These are phyloP conservation scores for Podarcis siculus DNA, from an alignment of 2,797 vertebrate species.

Conservation along the genomic window DNA sequence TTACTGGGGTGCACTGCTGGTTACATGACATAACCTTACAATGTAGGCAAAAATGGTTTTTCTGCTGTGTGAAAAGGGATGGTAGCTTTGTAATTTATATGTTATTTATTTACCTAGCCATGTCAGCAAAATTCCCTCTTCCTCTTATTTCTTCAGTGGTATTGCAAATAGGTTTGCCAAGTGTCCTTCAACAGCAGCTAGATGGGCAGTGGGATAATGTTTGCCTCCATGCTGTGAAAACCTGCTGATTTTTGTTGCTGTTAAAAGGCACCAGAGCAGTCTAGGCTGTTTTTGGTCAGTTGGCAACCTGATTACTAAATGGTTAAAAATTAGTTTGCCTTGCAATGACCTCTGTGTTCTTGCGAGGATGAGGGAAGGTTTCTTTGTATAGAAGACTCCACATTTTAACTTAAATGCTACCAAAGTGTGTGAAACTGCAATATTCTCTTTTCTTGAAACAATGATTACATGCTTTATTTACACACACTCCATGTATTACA, in stretches of 20 bases:
- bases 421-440: slow-evolving; percentile 56
- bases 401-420: slow-evolving; percentile 11
- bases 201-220: neutral
- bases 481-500: slow-evolving; percentile 55
- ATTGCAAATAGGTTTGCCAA: slow-evolving; percentile 29
- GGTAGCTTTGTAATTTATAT: slow-evolving; percentile 38
- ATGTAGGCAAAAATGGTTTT: slow-evolving; percentile 61
- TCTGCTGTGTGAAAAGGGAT: slow-evolving; percentile 54
- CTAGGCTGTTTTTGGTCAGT: neutral
- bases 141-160: neutral
- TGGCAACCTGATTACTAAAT: neutral
- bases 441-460: slow-evolving; percentile 58
- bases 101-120: neutral
- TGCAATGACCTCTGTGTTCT: slow-evolving; percentile 44
- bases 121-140: neutral
- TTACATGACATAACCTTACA: slow-evolving; percentile 60
- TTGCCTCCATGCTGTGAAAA: neutral
- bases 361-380: neutral
- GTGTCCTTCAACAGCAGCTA: slow-evolving; percentile 34
- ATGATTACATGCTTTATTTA: slow-evolving; percentile 57
- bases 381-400: slow-evolving; percentile 8
- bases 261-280: neutral
- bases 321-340: neutral
- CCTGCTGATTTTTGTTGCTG: slow-evolving; percentile 13
- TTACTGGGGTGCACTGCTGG: slow-evolving; percentile 61